Percentiles rank a stretch among this genome's conserved stretches.
These are phyloP conservation scores for Pristionchus exspectatus DNA, from an alignment of 2,888 invertebrate genomes.

Conservation along the genomic window DNA sequence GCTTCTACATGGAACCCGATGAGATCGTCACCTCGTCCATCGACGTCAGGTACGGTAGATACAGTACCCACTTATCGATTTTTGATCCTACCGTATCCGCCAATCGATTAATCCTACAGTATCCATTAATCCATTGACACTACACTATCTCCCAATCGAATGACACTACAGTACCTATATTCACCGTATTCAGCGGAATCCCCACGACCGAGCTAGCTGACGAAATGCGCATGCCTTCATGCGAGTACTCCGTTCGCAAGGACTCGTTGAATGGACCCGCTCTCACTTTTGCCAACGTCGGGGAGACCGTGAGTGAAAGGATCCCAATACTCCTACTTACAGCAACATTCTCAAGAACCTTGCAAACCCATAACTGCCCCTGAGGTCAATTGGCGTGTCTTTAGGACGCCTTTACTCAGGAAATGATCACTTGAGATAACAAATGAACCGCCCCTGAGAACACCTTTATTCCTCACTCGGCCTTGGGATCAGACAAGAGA, in stretches of 20 bases:
- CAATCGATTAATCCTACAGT: not conserved
- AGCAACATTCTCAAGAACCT: not conserved
- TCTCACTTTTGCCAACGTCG: conserved; percentile 76
- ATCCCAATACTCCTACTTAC: not conserved
- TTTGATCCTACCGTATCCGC: not conserved
- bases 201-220: conserved; percentile 76
- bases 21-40: conserved; percentile 76
- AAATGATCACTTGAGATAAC: conserved; percentile 55
- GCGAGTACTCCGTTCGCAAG: conserved; percentile 74
- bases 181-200: conserved; percentile 70
- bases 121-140: not conserved
- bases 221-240: conserved; percentile 77
- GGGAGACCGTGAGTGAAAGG: conserved; percentile 71
- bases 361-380: not conserved
- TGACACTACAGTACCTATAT: not conserved
- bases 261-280: conserved; percentile 73
- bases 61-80: not conserved
- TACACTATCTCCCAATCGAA: not conserved
- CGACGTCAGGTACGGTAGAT: conserved; percentile 74
- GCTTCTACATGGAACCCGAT: conserved; percentile 79
- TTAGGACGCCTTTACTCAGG: conserved; percentile 20
- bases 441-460: conserved; percentile 50
- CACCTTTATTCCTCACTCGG: conserved; percentile 53
- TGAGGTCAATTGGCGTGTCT: conserved; percentile 34
- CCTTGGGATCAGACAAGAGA: conserved; percentile 57